phyloP scores from a whole-genome alignment of 1,140 invertebrate species.

The Holcopasites calliopsidis region DNA sequence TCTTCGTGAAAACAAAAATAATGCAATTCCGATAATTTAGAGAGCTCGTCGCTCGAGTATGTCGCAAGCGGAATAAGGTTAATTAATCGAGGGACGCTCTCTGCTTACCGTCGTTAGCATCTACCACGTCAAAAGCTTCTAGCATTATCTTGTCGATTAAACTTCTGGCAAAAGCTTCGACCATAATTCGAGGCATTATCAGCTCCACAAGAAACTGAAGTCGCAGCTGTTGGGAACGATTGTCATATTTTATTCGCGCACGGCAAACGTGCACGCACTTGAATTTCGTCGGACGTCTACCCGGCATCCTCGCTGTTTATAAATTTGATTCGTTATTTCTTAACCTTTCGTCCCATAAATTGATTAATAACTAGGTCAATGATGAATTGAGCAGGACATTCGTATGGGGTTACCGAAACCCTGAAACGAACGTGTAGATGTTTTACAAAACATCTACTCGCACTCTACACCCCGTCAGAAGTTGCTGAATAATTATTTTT shows the following conservation, averaged over 20 bases:
- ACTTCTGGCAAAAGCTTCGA: constrained; percentile 59
- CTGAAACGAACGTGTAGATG: neutral
- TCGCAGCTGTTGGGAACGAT: constrained; percentile 18
- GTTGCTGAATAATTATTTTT: neutral
- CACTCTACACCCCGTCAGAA: neutral
- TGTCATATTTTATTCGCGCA: constrained; percentile 18
- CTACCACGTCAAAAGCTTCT: constrained; percentile 54
- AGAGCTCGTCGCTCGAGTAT: too few species aligned
- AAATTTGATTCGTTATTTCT: neutral
- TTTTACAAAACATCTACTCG: neutral
- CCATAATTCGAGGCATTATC: constrained; percentile 54
- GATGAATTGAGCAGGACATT: neutral
- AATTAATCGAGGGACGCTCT: too few species aligned
- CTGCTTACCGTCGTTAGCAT: constrained; percentile 44
- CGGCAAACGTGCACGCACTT: constrained; percentile 5
- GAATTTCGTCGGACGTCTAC: neutral
- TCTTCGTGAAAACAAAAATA: too few species aligned
- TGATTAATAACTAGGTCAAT: neutral
- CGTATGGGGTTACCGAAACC: neutral
- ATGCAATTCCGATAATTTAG: neutral
- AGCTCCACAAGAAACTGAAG: constrained; percentile 34
- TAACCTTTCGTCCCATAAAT: neutral
- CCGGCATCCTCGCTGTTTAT: neutral
- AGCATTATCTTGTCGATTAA: constrained; percentile 58
- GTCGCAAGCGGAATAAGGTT: neutral